Base-by-base conservation (phyloP, 2,888 invertebrate species). In the Thymelicus sylvestris region DNA sequence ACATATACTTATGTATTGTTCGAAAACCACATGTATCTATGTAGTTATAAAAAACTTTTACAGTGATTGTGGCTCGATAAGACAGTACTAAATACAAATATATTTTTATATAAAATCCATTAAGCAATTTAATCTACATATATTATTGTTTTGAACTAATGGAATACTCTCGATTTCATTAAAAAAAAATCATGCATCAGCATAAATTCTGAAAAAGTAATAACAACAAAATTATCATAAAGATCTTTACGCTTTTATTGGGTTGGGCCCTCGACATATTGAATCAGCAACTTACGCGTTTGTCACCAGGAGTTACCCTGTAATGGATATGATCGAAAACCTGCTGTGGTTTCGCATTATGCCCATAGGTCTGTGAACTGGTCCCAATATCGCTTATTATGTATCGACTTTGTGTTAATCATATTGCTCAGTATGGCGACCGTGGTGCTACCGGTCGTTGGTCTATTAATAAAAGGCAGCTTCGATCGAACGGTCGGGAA, bases 361-460 rank as follows among this genome's bases (percentile, higher is more conserved):
- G 85, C 83, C 88, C 88, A 88, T 88, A 88, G 85, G 85, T 84
- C 85, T 81, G 85, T 83, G 82, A 86, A 90, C 91, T 89, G 89
- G 91, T 92, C 88, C 88, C 89, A 88, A 90, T 92, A 92, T 90
- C 90, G 87, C 91, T 89, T 91, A 92, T 91, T 91, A 90, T 90
- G 88, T 91, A 92, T 91, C 90, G 88, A 81, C 85, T 90, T 90
- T 90, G 91, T 91, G 91, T 91, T 93, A 93, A 93, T 93, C 92
- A 93, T 93, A 92, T 91, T 83, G 91, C 90, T 90, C 82, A 84
- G 87, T 88, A 92, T 86, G 89, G 90, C 85, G 84, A 86, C 84
- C 79, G 83, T 80, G 80, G 81, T 79, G 91, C 92, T 92, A 93
- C 93, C 89, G 91, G 91, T 89, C 88, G 86, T 76, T 77, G 85